Conservation (phyloP, 1,140 invertebrate species). For the Megathymus violae region DNA sequence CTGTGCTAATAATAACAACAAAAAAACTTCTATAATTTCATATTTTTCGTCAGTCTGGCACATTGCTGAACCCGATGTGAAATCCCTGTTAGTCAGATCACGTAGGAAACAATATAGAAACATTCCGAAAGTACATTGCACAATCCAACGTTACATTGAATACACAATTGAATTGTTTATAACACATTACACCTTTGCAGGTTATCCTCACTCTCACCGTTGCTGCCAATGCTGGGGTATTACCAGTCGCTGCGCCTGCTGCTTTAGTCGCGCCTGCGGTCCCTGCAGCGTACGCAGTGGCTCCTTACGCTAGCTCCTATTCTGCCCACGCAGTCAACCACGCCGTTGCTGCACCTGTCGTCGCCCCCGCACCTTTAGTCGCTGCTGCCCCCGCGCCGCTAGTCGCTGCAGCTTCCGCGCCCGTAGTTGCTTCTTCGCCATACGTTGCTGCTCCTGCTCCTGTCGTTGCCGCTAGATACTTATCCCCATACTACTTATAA, state of each 20-base stretch:
- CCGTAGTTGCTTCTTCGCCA: slow-evolving; percentile 53
- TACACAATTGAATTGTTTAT: background rate
- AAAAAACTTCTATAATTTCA: slow-evolving; percentile 15
- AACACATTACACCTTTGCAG: slow-evolving; percentile 61
- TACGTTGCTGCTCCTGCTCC: slow-evolving; percentile 75
- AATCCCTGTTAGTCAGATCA: slow-evolving; percentile 3
- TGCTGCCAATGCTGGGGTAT: slow-evolving; percentile 62
- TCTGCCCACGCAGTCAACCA: slow-evolving; percentile 87
- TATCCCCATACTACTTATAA: slow-evolving; percentile 66
- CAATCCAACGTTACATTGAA: background rate
- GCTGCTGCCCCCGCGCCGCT: slow-evolving; percentile 55
- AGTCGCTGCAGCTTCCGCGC: slow-evolving; percentile 45
- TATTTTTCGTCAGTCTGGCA: background rate
- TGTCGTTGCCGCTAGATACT: slow-evolving; percentile 52
- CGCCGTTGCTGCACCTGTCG: slow-evolving; percentile 84
- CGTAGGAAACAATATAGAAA: slow-evolving; percentile 15
- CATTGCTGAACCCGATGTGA: background rate
- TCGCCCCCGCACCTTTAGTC: slow-evolving; percentile 72
- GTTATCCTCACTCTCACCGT: slow-evolving; percentile 76
- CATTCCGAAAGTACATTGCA: background rate
- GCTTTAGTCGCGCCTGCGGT: slow-evolving; percentile 76
- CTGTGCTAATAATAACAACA: no score
- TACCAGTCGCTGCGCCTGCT: slow-evolving; percentile 69
- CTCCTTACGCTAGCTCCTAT: slow-evolving; percentile 86
- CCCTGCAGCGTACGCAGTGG: slow-evolving; percentile 83